Evolutionary conservation across 37 sponge, comb jelly and placozoan species (phyloP), one percentile per base, ranked within the genome.

Genomic region (Tethya wilhelma): DNA sequence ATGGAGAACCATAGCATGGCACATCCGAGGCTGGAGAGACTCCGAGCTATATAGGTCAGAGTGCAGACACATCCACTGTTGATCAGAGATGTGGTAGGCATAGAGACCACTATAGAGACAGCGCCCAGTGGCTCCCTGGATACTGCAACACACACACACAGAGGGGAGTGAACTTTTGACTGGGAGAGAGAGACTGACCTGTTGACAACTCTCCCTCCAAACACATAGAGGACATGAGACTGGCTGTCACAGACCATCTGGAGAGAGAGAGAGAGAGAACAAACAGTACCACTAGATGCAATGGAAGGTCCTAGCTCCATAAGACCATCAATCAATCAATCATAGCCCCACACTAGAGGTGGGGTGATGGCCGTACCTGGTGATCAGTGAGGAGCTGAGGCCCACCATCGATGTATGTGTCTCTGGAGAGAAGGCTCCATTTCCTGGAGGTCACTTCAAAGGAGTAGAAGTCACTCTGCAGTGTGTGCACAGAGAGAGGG

Each of bases 331-430:
- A n/a, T n/a, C n/a, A n/a, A n/a, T n/a, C n/a, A n/a, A n/a, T n/a
- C n/a, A n/a, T n/a, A n/a, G n/a, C n/a, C n/a, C n/a, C n/a, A n/a
- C n/a, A n/a, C n/a, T n/a, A n/a, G n/a, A n/a, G n/a, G n/a, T n/a
- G n/a, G n/a, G n/a, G n/a, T n/a, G n/a, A n/a, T n/a, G n/a, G 49
- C 72, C 9, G 72, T n/a, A 80, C 84, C 73, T 89, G 96, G 63
- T 95, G 96, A 69, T 95, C 90, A 83, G 69, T 89, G 25, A 95
- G 62, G 30, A 89, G 79, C 1, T 55, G 43, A 8, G 96, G 96
- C 1, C 96, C 96, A 28, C 89, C 90, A 30, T 86, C 84, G 6
- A 58, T 66, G 23, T 44, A 29, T 11, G 90, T 93, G 80, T 85
- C 82, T 32, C 43, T 34, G 30, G 80, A 80, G 1, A 89, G 46